Evolutionary conservation across 2,888 invertebrate species (phyloP).

Genomic region (Apotomis turbidana): DNA sequence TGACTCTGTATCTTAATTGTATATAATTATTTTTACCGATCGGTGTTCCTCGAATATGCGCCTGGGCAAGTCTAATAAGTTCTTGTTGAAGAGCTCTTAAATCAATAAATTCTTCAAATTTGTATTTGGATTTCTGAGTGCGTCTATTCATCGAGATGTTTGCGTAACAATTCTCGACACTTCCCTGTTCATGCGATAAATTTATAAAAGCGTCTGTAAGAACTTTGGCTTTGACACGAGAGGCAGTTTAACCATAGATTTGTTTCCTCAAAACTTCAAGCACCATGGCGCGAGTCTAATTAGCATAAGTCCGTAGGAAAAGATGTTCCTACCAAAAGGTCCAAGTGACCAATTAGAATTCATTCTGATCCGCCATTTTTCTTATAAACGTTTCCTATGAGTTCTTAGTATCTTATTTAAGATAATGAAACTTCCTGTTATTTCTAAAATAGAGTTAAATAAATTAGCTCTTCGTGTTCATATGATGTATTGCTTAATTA

Average conservation of each 20-base stretch:
- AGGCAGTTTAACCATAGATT: slow-evolving; percentile 12
- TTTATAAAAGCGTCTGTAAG: slow-evolving; percentile 5
- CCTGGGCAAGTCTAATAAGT: slow-evolving; percentile 22
- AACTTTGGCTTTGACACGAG: not conserved
- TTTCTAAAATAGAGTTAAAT: slow-evolving; percentile 17
- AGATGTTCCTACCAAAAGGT: slow-evolving; percentile 2
- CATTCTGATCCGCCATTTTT: slow-evolving; percentile 20
- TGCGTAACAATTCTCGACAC: slow-evolving; percentile 27
- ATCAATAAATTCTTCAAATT: slow-evolving; percentile 33
- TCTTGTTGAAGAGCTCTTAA: slow-evolving; percentile 36
- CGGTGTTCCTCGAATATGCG: slow-evolving; percentile 17
- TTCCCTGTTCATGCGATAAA: slow-evolving; percentile 31
- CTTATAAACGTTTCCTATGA: slow-evolving; percentile 19
- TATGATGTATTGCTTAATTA: slow-evolving; percentile 22
- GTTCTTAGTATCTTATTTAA: slow-evolving; percentile 21
- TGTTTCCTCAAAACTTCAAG: slow-evolving; percentile 9
- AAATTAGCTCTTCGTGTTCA: slow-evolving; percentile 12
- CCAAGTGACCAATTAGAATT: slow-evolving; percentile 15
- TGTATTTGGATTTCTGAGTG: slow-evolving; percentile 34
- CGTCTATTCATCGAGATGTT: slow-evolving; percentile 20
- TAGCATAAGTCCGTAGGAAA: slow-evolving; percentile 10
- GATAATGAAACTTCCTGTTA: slow-evolving; percentile 27
- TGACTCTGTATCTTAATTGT: slow-evolving; percentile 36
- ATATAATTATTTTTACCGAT: slow-evolving; percentile 31
- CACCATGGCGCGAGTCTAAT: slow-evolving; percentile 9